A percentile compares a stretch with the other conserved stretches of the same genome.
Conservation (phyloP, 2,797 vertebrate genomes). For the Denticeps clupeoides region DNA sequence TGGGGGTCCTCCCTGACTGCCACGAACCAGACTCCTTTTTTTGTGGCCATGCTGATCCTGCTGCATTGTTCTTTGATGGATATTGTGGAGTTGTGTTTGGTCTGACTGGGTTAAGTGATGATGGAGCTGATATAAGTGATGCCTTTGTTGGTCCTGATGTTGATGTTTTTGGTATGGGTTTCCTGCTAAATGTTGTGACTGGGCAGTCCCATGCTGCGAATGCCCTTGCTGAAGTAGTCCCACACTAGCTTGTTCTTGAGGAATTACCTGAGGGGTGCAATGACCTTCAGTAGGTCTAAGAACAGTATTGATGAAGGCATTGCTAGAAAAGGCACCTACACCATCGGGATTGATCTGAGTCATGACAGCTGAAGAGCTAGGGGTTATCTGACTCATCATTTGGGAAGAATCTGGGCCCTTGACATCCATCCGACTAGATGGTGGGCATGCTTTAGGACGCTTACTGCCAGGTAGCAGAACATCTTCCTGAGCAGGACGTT, state of each 20-base stretch:
- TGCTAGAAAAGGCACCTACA: slow-evolving; percentile 71
- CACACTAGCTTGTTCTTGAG: slow-evolving; percentile 66
- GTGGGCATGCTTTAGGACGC: slow-evolving; percentile 78
- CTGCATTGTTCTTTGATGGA: slow-evolving; percentile 82
- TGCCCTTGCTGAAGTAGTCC: slow-evolving; percentile 72
- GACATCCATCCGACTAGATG: slow-evolving; percentile 63
- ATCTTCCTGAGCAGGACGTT: slow-evolving; percentile 80
- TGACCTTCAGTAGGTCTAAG: slow-evolving; percentile 72
- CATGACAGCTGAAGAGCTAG: slow-evolving; percentile 64
- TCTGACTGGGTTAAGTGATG: slow-evolving; percentile 79
- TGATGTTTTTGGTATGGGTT: slow-evolving; percentile 79
- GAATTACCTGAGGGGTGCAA: slow-evolving; percentile 65
- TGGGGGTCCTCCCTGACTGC: slow-evolving; percentile 64
- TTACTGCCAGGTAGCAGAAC: slow-evolving; percentile 77
- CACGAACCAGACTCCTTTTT: slow-evolving; percentile 76
- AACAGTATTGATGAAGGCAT: slow-evolving; percentile 69
- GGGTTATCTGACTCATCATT: slow-evolving; percentile 73
- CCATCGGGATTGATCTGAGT: slow-evolving; percentile 67
- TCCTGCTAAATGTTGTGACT: slow-evolving; percentile 69
- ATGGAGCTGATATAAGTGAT: slow-evolving; percentile 88
- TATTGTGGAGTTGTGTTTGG: slow-evolving; percentile 68
- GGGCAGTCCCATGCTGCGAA: slow-evolving; percentile 64
- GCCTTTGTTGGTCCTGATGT: slow-evolving; percentile 74
- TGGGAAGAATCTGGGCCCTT: slow-evolving; percentile 75
- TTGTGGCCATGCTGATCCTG: slow-evolving; percentile 90